Conservation (phyloP, 2,797 vertebrate species). For the Enteromius mattozi region DNA sequence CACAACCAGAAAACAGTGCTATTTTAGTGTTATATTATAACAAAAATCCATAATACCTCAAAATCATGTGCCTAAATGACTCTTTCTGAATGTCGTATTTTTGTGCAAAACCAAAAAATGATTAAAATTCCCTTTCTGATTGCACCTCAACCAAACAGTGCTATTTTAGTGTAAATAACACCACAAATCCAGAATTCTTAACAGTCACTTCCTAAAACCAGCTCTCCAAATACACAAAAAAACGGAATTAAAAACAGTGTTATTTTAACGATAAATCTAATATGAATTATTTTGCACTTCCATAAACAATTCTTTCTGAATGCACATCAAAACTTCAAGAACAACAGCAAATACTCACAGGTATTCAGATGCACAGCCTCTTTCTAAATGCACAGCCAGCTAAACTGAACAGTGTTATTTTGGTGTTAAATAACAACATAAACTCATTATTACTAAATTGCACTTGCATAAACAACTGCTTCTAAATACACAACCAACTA, state of each 20-base stretch:
- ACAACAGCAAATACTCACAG: not conserved
- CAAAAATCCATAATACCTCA: not conserved
- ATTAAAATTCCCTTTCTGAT: not conserved
- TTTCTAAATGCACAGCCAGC: not conserved
- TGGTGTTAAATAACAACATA: not conserved
- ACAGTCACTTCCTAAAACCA: not conserved
- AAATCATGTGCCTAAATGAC: not conserved
- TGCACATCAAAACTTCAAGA: not conserved
- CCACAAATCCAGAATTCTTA: not conserved
- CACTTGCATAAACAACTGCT: no score
- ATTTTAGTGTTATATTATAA: conserved; percentile 4
- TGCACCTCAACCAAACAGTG: not conserved
- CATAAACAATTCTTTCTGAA: not conserved
- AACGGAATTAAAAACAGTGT: conserved; percentile 9
- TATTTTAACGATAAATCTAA: not conserved
- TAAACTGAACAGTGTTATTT: not conserved
- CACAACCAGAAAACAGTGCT: not conserved
- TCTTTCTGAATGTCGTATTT: not conserved
- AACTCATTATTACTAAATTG: no score
- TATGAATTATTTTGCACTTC: not conserved
- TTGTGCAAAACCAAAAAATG: no score
- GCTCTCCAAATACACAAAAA: not conserved
- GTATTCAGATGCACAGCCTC: not conserved
- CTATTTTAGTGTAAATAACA: conserved; percentile 40
- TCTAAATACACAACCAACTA: no score